Evolutionary conservation across 2,888 invertebrate species (phyloP).

Genomic region (Ligdia adustata): DNA sequence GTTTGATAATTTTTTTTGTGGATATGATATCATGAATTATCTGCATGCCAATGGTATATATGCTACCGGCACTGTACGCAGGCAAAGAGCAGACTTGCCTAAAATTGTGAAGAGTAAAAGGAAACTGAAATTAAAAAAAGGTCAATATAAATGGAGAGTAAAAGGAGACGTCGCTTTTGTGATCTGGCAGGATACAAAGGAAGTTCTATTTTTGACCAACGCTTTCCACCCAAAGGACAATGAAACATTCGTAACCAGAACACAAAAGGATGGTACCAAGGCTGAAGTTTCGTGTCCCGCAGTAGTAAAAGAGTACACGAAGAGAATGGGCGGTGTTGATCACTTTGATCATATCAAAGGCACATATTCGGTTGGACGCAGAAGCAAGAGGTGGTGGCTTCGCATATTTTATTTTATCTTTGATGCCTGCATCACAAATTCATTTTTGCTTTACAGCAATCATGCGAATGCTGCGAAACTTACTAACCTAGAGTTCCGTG

Average conservation of each 20-base stretch:
- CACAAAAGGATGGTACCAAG: slow-evolving; percentile 33
- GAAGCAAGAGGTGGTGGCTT: slow-evolving; percentile 37
- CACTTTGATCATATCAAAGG: slow-evolving; percentile 16
- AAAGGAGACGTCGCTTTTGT: slow-evolving; percentile 37
- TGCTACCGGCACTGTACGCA: slow-evolving; percentile 37
- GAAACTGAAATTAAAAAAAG: slow-evolving; percentile 35
- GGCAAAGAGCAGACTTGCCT: slow-evolving; percentile 34
- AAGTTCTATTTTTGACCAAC: slow-evolving; percentile 37
- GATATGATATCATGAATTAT: slow-evolving; percentile 26
- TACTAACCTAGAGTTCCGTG: slow-evolving; percentile 34
- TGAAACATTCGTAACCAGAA: slow-evolving; percentile 30
- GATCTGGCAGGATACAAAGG: slow-evolving; percentile 43
- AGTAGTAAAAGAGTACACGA: slow-evolving; percentile 36
- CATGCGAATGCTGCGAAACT: slow-evolving; percentile 32
- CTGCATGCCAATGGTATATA: slow-evolving; percentile 33
- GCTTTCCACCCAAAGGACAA: slow-evolving; percentile 40
- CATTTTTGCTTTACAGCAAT: slow-evolving; percentile 33
- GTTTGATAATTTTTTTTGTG: slow-evolving; percentile 39
- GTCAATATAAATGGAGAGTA: slow-evolving; percentile 40
- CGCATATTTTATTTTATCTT: slow-evolving; percentile 39
- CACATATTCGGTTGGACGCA: slow-evolving; percentile 36
- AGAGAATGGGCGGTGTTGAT: slow-evolving; percentile 42
- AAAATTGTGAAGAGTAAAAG: slow-evolving; percentile 32
- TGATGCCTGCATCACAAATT: slow-evolving; percentile 37
- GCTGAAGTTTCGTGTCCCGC: slow-evolving; percentile 16